These are phyloP conservation scores for Planiliza haematocheilus DNA, from an alignment of 2,113 vertebrate genomes.

Conservation along the genomic window DNA sequence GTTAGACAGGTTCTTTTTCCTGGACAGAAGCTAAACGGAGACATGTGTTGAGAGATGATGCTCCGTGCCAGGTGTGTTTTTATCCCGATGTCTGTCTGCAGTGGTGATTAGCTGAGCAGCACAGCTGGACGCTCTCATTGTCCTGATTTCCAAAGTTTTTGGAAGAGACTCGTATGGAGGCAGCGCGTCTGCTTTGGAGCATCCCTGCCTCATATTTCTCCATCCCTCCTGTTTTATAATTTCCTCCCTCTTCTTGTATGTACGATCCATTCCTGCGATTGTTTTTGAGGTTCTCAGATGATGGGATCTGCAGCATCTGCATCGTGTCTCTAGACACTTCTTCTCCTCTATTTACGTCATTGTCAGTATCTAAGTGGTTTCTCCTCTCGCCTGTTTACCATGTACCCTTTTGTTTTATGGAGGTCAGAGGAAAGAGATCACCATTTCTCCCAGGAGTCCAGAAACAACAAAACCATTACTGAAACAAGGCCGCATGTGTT, in stretches of 20 bases:
- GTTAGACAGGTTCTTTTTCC: constrained; percentile 31
- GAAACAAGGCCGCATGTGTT: constrained; percentile 51
- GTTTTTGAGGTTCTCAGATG: constrained; percentile 20
- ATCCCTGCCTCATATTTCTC: not conserved
- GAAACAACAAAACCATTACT: constrained; percentile 64
- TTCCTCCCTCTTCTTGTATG: not conserved
- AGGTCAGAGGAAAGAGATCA: constrained; percentile 16
- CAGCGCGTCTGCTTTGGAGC: constrained; percentile 1
- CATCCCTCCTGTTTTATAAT: not conserved
- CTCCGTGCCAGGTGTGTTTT: constrained; percentile 7
- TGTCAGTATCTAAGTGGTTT: constrained; percentile 31
- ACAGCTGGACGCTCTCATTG: constrained; percentile 21
- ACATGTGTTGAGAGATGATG: constrained; percentile 45
- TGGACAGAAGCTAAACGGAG: constrained; percentile 40
- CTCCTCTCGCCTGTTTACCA: constrained; percentile 38
- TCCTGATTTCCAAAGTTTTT: not conserved
- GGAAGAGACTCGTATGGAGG: not conserved
- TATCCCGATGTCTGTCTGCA: constrained; percentile 25
- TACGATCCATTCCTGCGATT: constrained; percentile 10
- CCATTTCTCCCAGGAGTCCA: constrained; percentile 47
- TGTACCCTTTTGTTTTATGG: constrained; percentile 33
- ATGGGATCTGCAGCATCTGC: constrained; percentile 10
- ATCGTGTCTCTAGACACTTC: constrained; percentile 28
- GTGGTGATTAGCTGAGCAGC: constrained; percentile 33
- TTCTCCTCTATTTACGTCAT: constrained; percentile 11